A percentile compares a stretch with the other conserved stretches of the same genome.
phyloP scores from a whole-genome alignment of 2,888 invertebrate genomes.

The Dryococelus australis region DNA sequence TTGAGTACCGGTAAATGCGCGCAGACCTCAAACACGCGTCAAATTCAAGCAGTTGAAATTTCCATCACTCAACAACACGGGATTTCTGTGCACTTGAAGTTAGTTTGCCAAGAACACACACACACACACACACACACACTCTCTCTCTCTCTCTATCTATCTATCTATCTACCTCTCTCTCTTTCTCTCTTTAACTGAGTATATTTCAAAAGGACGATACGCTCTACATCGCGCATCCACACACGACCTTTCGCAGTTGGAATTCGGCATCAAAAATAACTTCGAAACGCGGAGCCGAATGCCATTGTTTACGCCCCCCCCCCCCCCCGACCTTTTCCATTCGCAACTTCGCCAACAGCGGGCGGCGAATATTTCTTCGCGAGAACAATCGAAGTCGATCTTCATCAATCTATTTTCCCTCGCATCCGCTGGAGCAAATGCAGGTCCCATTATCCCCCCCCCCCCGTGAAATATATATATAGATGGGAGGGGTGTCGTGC shows the following conservation, averaged over 20 bases:
- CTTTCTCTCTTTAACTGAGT: no score
- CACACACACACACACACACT: no score
- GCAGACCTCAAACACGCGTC: no score
- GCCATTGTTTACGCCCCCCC: not conserved
- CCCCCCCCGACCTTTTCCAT: not conserved
- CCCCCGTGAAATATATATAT: not conserved
- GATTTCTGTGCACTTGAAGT: no score
- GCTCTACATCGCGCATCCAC: not conserved
- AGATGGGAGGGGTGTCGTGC: not conserved
- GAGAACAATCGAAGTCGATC: not conserved
- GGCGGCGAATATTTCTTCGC: not conserved
- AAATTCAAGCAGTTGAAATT: no score
- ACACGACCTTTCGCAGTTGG: not conserved
- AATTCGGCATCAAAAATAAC: not conserved
- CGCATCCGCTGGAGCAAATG: conserved; percentile 1
- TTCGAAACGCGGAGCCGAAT: not conserved
- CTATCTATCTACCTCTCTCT: no score
- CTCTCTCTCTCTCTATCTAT: no score
- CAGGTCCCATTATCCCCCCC: not conserved
- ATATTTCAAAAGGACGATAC: not conserved
- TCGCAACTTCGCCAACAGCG: not conserved
- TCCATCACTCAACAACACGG: no score
- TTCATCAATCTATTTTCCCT: not conserved
- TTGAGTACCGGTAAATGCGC: no score
- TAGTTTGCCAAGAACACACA: no score